Evolutionary conservation across 2,888 invertebrate genomes (phyloP), one percentile per base, ranked within the genome.

Genomic region (Polietes domitor): DNA sequence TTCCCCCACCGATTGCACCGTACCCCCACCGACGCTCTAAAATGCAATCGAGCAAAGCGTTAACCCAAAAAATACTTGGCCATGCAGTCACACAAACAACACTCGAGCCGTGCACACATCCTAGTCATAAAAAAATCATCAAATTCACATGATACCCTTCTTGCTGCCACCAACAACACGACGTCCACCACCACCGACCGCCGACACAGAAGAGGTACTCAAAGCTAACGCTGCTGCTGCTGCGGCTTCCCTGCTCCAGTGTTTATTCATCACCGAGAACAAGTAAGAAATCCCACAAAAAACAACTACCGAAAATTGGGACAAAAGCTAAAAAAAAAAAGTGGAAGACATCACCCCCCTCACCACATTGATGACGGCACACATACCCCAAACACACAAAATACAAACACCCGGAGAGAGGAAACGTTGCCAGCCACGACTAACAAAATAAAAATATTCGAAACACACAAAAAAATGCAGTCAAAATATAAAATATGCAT

Each of bases 401-500:
- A n/a, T n/a, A n/a, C n/a, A n/a, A n/a, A n/a, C n/a, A 75, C 85
- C 87, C 4, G 32, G 86, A 87, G 88, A 88, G 89, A 82, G 85
- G 75, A 58, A 61, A 26, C 47, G 47, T 50, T 58, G 63, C 19
- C 81, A 28, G 50, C 70, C 61, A 55, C 58, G 71, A 53, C 58
- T 12, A 77, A 41, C 71, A 53, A 72, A 47, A 63, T 63, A 19
- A 77, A 73, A n/a, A 37, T 28, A 53, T 26, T 17, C 50, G 47
- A 21, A 24, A n/a, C 50, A 72, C 6, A 74, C 19, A 10, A 58
- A 19, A n/a, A 58, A 41, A 32, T 21, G 7, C 55, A 37, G n/a
- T 74, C 6, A 41, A 47, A 47, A 47, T 47, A 47, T 47, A 47
- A 47, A 47, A 47, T n/a, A 47, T 47, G 47, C 47, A 47, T 47